phyloP scores from a whole-genome alignment of 2,888 invertebrate genomes.

The Sinelater perroti region DNA sequence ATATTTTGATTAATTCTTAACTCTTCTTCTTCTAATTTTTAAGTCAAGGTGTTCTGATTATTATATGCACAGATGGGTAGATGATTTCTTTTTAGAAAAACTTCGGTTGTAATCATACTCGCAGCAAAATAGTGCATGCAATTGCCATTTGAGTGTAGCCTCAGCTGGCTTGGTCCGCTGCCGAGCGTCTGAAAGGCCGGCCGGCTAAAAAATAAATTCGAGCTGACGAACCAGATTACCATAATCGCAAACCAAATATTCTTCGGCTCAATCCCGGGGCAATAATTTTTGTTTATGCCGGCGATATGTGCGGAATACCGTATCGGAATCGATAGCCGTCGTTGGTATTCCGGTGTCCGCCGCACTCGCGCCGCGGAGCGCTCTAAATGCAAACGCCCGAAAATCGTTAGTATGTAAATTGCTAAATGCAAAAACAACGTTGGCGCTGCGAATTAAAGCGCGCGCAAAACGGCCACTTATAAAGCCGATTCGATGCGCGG shows the following conservation, averaged over 20 bases:
- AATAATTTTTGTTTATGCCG: conserved; percentile 41
- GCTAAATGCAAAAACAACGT: conserved; percentile 23
- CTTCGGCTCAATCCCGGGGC: conserved; percentile 37
- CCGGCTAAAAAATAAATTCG: conserved; percentile 32
- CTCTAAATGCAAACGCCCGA: conserved; percentile 16
- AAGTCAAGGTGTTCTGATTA: too few relatives aligned
- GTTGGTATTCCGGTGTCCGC: conserved; percentile 39
- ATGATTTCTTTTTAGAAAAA: too few relatives aligned
- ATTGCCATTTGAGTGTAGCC: too few relatives aligned
- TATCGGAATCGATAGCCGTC: conserved; percentile 36
- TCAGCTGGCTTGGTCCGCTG: too few relatives aligned
- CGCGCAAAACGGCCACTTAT: conserved; percentile 20
- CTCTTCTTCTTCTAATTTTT: too few relatives aligned
- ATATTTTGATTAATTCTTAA: too few relatives aligned
- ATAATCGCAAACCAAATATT: conserved; percentile 39
- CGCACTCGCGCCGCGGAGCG: conserved; percentile 11
- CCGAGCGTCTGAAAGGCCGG: too few relatives aligned
- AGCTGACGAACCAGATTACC: too few relatives aligned
- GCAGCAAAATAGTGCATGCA: too few relatives aligned
- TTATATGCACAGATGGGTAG: too few relatives aligned
- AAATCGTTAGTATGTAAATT: conserved; percentile 27
- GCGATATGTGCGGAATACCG: conserved; percentile 37
- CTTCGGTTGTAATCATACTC: too few relatives aligned
- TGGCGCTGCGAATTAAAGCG: conserved; percentile 21
- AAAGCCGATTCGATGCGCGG: conserved; percentile 2